Base-by-base conservation (phyloP, 2,888 invertebrate genomes). In the Listrodromus nycthemerus region DNA sequence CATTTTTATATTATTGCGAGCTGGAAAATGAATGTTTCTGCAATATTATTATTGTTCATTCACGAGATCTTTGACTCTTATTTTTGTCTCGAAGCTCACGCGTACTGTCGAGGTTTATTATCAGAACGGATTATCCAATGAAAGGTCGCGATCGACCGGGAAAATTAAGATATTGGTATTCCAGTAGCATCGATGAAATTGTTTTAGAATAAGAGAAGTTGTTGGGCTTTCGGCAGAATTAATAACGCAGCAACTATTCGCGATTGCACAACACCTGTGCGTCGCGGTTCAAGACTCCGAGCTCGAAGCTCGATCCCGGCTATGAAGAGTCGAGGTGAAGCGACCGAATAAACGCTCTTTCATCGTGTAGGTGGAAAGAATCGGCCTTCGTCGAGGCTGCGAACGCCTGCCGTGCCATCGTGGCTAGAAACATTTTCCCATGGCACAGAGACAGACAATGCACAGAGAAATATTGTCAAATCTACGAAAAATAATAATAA, bases 291-390 rank as follows among this genome's bases (percentile, higher is more conserved):
- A 65, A 65, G 41, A 27, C 66, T 65, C 87, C 10, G 41, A 73
- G 73, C 61, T 27, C 73, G 45, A 73, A 19, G 61, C 45, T 27
- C 61, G 77, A 89, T 90, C 84, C 86, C 84, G 82, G 82, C 80
- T 86, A 89, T 86, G 89, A 89, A 89, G 90, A 89, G 87, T 89
- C 89, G 87, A 87, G 86, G 75, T 87, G 89, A 89, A 90, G 86
- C 81, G 84, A 73, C 66, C 79, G 73, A 73, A 80, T 80, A 73
- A 80, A 80, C 45, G 65, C 65, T 87, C 87, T 80, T 86, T 67
- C 81, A 63, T 67, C 77, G 76, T 48, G 37, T 65, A 80, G 78
- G 83, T 76, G 74, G 80, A 80, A 80, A 52, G 76, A 74, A 77
- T 80, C 75, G 81, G 85, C 85, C 85, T 85, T 85, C 85, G 85